phyloP scores from a whole-genome alignment of 2,797 vertebrate species.

The Halcyon badia region DNA sequence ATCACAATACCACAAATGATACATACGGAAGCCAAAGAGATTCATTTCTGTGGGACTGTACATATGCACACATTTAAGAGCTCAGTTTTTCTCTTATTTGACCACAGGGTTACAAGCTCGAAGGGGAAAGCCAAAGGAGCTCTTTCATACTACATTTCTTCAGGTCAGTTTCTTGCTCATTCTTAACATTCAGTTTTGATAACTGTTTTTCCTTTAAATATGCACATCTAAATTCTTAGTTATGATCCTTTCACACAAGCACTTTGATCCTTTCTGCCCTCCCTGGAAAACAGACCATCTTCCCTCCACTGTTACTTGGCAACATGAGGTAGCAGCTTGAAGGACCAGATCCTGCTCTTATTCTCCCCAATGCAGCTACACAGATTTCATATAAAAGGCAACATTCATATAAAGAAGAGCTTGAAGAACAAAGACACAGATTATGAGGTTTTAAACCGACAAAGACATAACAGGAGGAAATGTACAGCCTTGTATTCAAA shows the following conservation, averaged over 20 bases:
- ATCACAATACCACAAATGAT: accelerated
- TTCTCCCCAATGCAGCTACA: not conserved
- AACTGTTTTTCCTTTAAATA: not conserved
- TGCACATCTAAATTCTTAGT: not conserved
- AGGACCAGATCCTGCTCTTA: not conserved
- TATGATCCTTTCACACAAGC: not conserved
- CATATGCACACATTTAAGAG: not conserved
- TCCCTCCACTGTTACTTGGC: not conserved
- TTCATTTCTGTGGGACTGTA: not conserved
- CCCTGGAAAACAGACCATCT: not conserved
- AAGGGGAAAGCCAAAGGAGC: not conserved
- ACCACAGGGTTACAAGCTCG: not conserved
- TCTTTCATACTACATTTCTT: accelerated
- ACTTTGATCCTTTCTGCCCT: not conserved
- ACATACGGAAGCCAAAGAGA: not conserved
- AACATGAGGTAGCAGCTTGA: not conserved
- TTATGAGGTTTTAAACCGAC: not conserved
- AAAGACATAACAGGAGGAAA: not conserved
- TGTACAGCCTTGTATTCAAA: not conserved
- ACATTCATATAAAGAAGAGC: not conserved
- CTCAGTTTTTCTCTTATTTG: not conserved
- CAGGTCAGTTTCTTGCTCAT: not conserved
- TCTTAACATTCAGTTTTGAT: not conserved
- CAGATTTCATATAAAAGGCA: not conserved
- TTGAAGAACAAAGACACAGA: not conserved